phyloP scores from a whole-genome alignment of 2,113 vertebrate genomes.

The Zeus faber region DNA sequence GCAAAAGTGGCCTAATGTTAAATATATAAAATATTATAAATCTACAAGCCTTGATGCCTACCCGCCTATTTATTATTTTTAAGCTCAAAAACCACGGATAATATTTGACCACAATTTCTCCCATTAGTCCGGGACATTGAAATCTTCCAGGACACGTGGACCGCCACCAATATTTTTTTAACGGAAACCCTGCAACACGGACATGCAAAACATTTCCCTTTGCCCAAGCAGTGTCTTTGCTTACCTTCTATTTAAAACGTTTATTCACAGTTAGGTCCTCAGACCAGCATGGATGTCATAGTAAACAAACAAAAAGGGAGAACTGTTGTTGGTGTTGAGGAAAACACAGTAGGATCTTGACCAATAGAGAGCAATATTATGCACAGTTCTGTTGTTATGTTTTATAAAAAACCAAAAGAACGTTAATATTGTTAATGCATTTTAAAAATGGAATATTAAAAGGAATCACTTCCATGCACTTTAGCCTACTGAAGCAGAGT shows the following conservation, averaged over 20 bases:
- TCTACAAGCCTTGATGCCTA: no score
- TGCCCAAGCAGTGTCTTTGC: conserved; percentile 33
- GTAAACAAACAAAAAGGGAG: conserved; percentile 29
- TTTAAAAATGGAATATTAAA: neutral
- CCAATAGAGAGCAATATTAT: conserved; percentile 45
- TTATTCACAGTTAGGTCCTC: conserved; percentile 78
- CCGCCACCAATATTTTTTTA: no score
- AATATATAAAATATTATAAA: no score
- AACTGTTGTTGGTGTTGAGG: conserved; percentile 37
- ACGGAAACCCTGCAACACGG: no score
- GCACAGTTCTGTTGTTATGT: neutral
- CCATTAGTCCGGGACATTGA: no score
- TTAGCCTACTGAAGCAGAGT: neutral
- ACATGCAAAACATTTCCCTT: conserved; percentile 47
- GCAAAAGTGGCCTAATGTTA: no score
- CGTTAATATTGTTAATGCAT: neutral
- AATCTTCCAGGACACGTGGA: neutral
- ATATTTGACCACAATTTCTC: no score
- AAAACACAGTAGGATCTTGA: neutral
- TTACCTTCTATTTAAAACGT: conserved; percentile 89
- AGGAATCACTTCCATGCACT: neutral
- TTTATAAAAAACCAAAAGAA: neutral
- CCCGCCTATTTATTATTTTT: no score
- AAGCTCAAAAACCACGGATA: no score
- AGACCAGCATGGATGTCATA: conserved; percentile 76